phyloP scores from a whole-genome alignment of 2,797 vertebrate genomes.

The Glyptemys insculpta region DNA sequence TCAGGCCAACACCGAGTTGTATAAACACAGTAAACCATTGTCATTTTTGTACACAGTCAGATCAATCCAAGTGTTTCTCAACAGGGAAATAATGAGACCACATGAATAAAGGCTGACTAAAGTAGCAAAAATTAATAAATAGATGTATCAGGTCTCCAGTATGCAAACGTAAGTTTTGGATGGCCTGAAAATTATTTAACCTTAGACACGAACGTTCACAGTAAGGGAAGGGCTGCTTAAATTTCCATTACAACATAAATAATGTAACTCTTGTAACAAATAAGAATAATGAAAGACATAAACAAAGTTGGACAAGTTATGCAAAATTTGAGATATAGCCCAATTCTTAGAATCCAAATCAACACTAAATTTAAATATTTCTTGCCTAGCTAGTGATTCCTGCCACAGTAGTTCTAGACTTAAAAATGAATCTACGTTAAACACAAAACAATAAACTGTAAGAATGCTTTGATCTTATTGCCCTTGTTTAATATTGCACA shows the following conservation, averaged over 20 bases:
- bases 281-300: conserved; percentile 40
- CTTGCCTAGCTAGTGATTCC: conserved; percentile 46
- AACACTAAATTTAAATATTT: conserved; percentile 40
- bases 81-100: not conserved
- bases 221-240: conserved; percentile 43
- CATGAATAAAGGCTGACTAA: not conserved
- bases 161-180: conserved; percentile 34
- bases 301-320: conserved; percentile 64
- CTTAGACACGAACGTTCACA: conserved; percentile 19
- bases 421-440: conserved; percentile 52
- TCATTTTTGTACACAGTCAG: not conserved
- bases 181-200: conserved; percentile 40
- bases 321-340: conserved; percentile 37
- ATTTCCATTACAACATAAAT: conserved; percentile 67
- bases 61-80: not conserved
- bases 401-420: conserved; percentile 16
- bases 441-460: conserved; percentile 17
- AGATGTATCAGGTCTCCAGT: conserved; percentile 36
- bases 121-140: conserved; percentile 64
- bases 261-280: conserved; percentile 68
- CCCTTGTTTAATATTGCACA: not conserved
- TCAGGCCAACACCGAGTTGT: conserved; percentile 5
- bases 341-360: conserved; percentile 21
- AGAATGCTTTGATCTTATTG: not conserved
- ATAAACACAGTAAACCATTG: conserved; percentile 59